These are phyloP conservation scores for Malaclemys terrapin DNA, from an alignment of 2,113 vertebrate species.

Conservation along the genomic window DNA sequence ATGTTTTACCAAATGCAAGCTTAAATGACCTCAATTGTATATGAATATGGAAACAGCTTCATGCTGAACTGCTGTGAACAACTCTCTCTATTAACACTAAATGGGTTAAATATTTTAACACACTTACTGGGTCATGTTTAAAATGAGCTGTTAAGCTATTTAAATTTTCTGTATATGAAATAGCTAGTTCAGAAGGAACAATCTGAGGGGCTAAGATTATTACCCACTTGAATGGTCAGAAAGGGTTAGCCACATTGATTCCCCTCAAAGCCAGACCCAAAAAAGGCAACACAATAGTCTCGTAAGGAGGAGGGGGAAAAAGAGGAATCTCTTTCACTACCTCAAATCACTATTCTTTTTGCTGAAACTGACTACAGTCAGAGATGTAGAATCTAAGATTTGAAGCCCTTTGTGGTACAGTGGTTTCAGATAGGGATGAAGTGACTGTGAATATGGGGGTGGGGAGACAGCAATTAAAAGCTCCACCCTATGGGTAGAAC, in stretches of 20 bases:
- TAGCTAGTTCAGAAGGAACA: not conserved
- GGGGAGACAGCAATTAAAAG: not conserved
- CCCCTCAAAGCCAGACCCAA: rapidly evolving
- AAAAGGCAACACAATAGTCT: not conserved
- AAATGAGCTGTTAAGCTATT: not conserved
- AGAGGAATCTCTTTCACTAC: not conserved
- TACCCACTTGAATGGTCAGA: not conserved
- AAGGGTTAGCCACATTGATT: not conserved
- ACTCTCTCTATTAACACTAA: not conserved
- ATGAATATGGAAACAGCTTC: not conserved
- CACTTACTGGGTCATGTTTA: not conserved
- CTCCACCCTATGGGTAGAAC: not conserved
- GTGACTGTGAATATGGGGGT: not conserved
- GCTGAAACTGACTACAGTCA: rapidly evolving
- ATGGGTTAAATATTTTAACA: not conserved
- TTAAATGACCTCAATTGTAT: not conserved
- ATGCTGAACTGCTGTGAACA: not conserved
- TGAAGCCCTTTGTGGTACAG: rapidly evolving
- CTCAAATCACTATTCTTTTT: not conserved
- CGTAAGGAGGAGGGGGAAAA: not conserved
- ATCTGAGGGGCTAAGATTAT: not conserved
- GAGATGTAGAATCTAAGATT: rapidly evolving
- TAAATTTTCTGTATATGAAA: not conserved
- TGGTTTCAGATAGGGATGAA: not conserved
- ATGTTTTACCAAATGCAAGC: not conserved